Percentiles rank a stretch among this genome's conserved stretches.
These are phyloP conservation scores for Drosophila yakuba DNA, from an alignment of 1,140 invertebrate genomes.

Conservation along the genomic window DNA sequence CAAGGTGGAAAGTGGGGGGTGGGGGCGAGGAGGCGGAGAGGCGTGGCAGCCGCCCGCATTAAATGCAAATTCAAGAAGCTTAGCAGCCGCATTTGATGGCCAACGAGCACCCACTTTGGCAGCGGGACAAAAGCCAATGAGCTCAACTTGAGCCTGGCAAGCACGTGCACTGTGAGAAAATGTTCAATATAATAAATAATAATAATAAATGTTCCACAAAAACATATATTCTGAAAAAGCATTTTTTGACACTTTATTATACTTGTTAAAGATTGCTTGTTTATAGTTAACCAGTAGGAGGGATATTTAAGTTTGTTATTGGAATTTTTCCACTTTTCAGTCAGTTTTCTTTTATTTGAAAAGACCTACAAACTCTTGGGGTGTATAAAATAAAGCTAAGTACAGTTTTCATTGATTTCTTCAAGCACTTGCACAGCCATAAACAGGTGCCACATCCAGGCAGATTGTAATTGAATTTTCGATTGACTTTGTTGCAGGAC, in stretches of 20 bases:
- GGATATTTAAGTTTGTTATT: too few relatives aligned
- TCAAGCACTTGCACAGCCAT: not conserved
- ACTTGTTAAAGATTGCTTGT: too few relatives aligned
- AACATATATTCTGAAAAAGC: not conserved
- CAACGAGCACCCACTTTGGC: conserved; percentile 16
- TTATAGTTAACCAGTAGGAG: too few relatives aligned
- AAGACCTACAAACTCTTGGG: too few relatives aligned
- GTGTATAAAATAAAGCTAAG: too few relatives aligned
- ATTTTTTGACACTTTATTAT: too few relatives aligned
- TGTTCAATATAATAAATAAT: too few relatives aligned
- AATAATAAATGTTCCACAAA: not conserved
- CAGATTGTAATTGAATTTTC: conserved; percentile 5
- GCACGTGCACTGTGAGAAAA: conserved; percentile 1
- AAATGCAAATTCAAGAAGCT: conserved; percentile 57
- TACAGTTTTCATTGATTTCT: not conserved
- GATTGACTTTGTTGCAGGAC: conserved; percentile 87
- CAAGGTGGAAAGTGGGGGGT: conserved; percentile 24
- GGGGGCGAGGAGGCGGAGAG: not conserved
- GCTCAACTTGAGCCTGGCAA: conserved; percentile 23
- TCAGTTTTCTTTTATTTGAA: too few relatives aligned
- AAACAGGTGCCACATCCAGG: not conserved
- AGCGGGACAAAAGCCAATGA: conserved; percentile 28
- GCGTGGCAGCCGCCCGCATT: conserved; percentile 23
- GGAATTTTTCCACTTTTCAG: too few relatives aligned
- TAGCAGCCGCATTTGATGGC: conserved; percentile 39